Base-by-base conservation (phyloP, 2,113 vertebrate species). In the Varanus komodoensis region DNA sequence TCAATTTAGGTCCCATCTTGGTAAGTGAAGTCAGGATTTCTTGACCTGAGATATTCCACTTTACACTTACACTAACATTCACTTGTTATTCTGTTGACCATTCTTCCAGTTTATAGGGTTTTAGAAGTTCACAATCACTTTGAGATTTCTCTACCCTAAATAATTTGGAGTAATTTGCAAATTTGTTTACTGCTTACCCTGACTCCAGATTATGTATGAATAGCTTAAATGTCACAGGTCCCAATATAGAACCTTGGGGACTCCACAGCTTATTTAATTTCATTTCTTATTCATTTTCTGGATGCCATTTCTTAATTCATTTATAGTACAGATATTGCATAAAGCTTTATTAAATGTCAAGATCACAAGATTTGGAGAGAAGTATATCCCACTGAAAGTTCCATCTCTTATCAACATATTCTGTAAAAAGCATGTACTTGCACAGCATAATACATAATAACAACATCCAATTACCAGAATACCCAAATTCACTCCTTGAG, bases 321-420 rank as follows among this genome's bases (percentile, higher is more conserved):
- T 71, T 34, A 82, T 34, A 81, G 67, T 54, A 79, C 44, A 81
- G 87, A 54, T 64, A 88, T 50, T 52, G 21, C 52, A 89, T 61
- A 74, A 52, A 75, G 80, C 34, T 52, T 52, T 83, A 74, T 83
- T 83, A 89, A 83, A 89, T 89, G 52, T 74, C 64, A 88, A 15
- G 32, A 75, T 89, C 25, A 75, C 11, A 61, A 89, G 29, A 61
- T 32, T 29, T 87, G 38, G 19, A 87, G 38, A 83, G 50, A 4
- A 48, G 38, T 74, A 75, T 82, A 71, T 15, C 64, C 77, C 21
- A 44, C 79, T 74, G 29, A 82, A 57, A 83, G 32, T 9, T 34
- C 25, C 80, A 75, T n/a, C 69, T 15, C 27, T 75, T 52, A 61
- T 69, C 64, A 89, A 74, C 8, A 61, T 61, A 74, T 61, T 89